Conservation (phyloP, 2,797 vertebrate species). For the Muscicapa striata region DNA sequence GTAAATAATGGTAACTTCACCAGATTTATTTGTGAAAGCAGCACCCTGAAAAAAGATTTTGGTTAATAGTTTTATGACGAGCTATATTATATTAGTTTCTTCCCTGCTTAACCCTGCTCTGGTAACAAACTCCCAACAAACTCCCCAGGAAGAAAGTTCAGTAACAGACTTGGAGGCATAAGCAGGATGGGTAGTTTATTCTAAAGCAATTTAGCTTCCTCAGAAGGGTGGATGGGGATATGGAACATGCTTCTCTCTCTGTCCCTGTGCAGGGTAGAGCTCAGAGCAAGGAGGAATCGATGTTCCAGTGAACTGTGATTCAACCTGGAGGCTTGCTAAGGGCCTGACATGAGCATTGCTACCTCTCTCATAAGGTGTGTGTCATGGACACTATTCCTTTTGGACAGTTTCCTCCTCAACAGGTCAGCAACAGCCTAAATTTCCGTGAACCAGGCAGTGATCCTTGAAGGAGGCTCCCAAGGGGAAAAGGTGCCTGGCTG, state of each 20-base stretch:
- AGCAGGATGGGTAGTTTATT: neutral
- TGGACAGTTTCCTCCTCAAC: neutral
- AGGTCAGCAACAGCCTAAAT: neutral
- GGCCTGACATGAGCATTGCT: fast-evolving
- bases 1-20: neutral
- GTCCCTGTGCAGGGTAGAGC: neutral
- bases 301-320: constrained; percentile 7
- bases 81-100: neutral
- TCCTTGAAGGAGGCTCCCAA: neutral
- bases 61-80: neutral
- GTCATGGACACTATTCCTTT: neutral
- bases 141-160: neutral
- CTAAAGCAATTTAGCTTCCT: neutral
- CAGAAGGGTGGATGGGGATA: neutral
- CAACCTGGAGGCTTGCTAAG: neutral
- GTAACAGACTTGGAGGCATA: neutral
- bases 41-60: neutral
- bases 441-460: fast-evolving
- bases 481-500: fast-evolving
- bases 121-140: neutral
- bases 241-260: neutral
- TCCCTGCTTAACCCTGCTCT: neutral
- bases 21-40: neutral
- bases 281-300: neutral
- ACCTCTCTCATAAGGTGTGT: neutral